These are phyloP conservation scores for Carassius gibelio DNA, from an alignment of 2,113 vertebrate species.

Conservation along the genomic window DNA sequence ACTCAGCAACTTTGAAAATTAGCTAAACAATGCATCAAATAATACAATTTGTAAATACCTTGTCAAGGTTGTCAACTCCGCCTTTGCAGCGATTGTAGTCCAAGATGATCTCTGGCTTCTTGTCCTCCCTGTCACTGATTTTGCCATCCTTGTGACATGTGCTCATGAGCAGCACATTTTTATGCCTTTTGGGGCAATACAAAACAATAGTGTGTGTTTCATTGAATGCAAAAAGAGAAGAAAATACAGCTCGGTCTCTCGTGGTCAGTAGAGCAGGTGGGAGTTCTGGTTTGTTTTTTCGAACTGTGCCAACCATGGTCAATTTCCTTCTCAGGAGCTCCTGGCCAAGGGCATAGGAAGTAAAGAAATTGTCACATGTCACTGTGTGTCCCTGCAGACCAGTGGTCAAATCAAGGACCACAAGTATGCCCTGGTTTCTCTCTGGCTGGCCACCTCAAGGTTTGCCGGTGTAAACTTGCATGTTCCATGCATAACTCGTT, in stretches of 20 bases:
- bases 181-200: neutral
- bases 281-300: neutral
- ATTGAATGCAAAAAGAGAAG: neutral
- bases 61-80: too few relatives aligned
- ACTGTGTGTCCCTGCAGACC: too few relatives aligned
- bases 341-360: too few relatives aligned
- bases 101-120: too few relatives aligned
- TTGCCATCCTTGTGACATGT: neutral
- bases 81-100: too few relatives aligned
- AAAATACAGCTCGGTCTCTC: neutral
- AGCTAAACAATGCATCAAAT: too few relatives aligned
- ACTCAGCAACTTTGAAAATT: neutral
- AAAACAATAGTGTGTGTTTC: neutral
- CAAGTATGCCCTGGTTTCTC: too few relatives aligned
- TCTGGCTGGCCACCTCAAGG: neutral
- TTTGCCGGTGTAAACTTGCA: neutral
- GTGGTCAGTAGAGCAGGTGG: neutral
- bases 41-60: too few relatives aligned
- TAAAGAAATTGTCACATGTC: too few relatives aligned
- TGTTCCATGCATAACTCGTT: neutral
- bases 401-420: too few relatives aligned
- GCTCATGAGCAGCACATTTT: neutral
- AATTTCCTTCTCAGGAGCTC: neutral
- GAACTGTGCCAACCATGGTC: neutral
- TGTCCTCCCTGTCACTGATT: too few relatives aligned